Evolutionary conservation across 2,113 vertebrate species (phyloP), one percentile per base, ranked within the genome.

Genomic region (Lepidothrix coronata): DNA sequence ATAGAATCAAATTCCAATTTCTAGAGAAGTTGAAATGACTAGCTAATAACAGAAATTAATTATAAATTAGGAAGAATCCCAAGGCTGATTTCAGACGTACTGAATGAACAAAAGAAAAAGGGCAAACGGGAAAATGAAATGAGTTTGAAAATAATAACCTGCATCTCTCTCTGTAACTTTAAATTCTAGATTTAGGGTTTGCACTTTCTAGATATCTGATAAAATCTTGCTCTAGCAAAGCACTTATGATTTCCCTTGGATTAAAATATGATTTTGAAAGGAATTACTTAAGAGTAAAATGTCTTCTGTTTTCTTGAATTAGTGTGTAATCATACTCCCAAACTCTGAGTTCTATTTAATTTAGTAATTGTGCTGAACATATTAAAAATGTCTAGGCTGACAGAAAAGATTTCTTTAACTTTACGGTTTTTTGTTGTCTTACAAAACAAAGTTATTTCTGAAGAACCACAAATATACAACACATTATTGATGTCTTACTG

Each of bases 41-140:
- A 93, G 23, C 79, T 96, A 97, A 93, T 89, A 96, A 93, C 92
- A 95, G 92, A 93, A 95, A 96, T 92, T 89, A 96, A 93, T 97
- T 95, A 95, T 74, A 88, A 97, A 95, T 86, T 85, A 89, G 46
- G 88, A 96, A 88, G 67, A 66, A 25, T 96, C 72, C 43, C 75
- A 92, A 83, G 58, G 59, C 75, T 88, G 51, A 67, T 91, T 90
- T 93, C 63, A 93, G 63, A 91, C 49, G 57, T 90, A 54, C 66
- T 70, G 63, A 78, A 81, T 71, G 75, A 88, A 91, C 55, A 92
- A 77, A 86, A 89, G 13, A 85, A 61, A 85, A 91, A 66, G 3
- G 8, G 35, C 61, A 72, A 88, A 84, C 20, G 4, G 31, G 24
- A 57, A 88, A 90, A 68, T 57, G 66, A 90, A 91, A 61, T 58